Evolutionary conservation across 2,113 vertebrate genomes (phyloP).

Genomic region (Cavia porcellus): DNA sequence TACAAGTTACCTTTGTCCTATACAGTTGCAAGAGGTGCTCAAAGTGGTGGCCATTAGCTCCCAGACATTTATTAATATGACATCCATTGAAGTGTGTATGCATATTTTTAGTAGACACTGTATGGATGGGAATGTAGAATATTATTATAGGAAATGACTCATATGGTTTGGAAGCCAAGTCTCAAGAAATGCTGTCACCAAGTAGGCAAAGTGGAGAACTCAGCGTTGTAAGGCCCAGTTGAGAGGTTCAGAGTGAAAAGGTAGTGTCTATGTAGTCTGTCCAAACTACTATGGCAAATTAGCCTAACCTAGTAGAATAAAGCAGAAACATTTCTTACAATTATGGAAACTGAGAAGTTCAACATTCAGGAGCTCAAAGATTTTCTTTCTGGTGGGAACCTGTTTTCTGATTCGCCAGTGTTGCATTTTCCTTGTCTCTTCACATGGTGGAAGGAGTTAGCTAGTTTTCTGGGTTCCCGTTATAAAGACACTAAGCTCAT

Average conservation of each 20-base stretch:
- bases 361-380: not conserved
- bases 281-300: not conserved
- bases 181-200: not conserved
- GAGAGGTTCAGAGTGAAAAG: rapidly evolving
- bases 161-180: not conserved
- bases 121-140: too few relatives aligned
- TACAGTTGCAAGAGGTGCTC: too few relatives aligned
- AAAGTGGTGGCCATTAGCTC: too few relatives aligned
- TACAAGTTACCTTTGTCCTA: too few relatives aligned
- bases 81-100: too few relatives aligned
- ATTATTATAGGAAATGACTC: not conserved
- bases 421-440: not conserved
- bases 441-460: not conserved
- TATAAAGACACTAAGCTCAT: not conserved
- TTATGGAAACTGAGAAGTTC: not conserved
- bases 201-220: not conserved
- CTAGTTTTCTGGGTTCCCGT: not conserved
- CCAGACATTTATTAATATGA: too few relatives aligned
- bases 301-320: not conserved
- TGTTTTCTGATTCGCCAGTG: not conserved
- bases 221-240: not conserved
- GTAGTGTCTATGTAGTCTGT: not conserved
- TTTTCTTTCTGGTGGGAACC: not conserved
- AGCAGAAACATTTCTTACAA: not conserved
- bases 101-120: too few relatives aligned